Conservation (phyloP, 2,113 vertebrate species). For the Coturnix japonica region DNA sequence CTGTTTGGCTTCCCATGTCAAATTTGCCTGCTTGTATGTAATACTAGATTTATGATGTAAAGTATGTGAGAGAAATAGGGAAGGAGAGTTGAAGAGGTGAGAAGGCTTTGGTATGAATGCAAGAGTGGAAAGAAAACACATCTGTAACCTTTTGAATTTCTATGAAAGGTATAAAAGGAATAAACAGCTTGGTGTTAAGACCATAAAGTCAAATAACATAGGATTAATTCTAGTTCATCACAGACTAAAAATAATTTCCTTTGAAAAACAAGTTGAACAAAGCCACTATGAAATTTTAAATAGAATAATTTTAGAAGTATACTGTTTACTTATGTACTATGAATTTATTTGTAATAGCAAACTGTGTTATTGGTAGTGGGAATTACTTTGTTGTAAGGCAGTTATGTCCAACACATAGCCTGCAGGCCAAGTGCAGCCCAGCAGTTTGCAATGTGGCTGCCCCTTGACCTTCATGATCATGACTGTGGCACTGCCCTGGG, state of each 20-base stretch:
- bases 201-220: not conserved
- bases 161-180: not conserved
- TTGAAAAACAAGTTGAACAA: not conserved
- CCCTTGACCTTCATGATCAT: no score
- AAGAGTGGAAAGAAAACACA: not conserved
- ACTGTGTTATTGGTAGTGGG: not conserved
- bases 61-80: not conserved
- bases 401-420: no score
- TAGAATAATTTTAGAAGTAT: not conserved
- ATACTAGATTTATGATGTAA: not conserved
- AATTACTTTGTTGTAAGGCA: not conserved
- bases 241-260: not conserved
- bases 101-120: not conserved
- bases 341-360: not conserved
- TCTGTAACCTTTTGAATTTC: not conserved
- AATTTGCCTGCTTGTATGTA: not conserved
- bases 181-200: not conserved
- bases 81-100: not conserved
- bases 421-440: no score
- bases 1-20: not conserved
- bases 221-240: not conserved
- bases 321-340: not conserved
- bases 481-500: no score
- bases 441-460: no score
- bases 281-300: not conserved